phyloP scores from a whole-genome alignment of 2,888 invertebrate species.

The Anthophora plumipes region DNA sequence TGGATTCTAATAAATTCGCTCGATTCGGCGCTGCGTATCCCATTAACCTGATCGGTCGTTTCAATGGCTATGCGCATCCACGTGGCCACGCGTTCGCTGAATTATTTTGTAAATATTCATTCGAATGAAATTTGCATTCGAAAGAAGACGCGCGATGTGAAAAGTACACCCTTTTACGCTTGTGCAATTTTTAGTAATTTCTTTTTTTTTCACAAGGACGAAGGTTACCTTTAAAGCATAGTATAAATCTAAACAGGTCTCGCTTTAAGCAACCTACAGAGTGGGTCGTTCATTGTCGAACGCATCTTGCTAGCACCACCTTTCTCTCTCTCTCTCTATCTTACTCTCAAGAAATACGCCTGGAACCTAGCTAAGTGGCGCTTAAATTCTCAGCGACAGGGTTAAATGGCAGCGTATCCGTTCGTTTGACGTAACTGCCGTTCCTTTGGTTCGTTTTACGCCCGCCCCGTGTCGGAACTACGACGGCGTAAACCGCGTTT shows the following conservation, averaged over 20 bases:
- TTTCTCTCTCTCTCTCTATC: no score
- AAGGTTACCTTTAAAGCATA: no score
- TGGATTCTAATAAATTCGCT: constrained; percentile 50
- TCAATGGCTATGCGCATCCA: not conserved
- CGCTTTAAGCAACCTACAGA: no score
- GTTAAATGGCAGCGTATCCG: constrained; percentile 26
- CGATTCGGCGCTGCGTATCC: constrained; percentile 18
- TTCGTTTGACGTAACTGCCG: constrained; percentile 5
- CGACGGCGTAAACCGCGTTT: constrained; percentile 9
- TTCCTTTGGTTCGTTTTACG: constrained; percentile 14
- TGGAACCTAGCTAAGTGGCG: not conserved
- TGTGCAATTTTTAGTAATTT: no score
- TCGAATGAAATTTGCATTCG: not conserved
- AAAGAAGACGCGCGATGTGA: not conserved
- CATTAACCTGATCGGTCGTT: constrained; percentile 38
- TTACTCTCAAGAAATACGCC: not conserved
- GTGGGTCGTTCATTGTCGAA: not conserved
- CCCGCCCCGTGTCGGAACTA: not conserved
- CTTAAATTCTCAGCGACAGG: constrained; percentile 16
- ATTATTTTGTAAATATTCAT: constrained; percentile 27
- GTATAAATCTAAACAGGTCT: no score
- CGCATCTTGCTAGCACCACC: no score
- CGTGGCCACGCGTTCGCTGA: not conserved
- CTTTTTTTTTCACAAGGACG: no score
- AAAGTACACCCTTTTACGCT: no score